Evolutionary conservation across 2,888 invertebrate species (phyloP).

Genomic region (Apotomis turbidana): DNA sequence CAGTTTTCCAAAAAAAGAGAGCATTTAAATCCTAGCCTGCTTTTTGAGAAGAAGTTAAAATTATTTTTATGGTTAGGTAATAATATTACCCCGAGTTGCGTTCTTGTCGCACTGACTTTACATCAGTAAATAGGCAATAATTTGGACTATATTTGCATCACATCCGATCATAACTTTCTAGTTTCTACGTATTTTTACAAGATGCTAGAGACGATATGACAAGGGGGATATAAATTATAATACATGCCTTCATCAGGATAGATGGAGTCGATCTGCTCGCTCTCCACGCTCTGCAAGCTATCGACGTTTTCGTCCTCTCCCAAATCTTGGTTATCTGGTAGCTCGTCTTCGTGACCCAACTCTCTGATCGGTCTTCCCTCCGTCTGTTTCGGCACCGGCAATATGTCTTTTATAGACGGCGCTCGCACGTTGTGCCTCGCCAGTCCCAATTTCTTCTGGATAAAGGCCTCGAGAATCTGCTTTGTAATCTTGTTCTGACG

Average conservation of each 20-base stretch:
- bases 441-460: slow-evolving; percentile 88
- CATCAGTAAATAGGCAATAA: too few relatives aligned
- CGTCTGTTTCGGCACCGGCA: slow-evolving; percentile 76
- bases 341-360: slow-evolving; percentile 52
- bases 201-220: neutral
- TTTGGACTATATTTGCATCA: too few relatives aligned
- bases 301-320: slow-evolving; percentile 81
- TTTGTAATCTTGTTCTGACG: slow-evolving; percentile 90
- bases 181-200: too few relatives aligned
- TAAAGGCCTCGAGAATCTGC: slow-evolving; percentile 89
- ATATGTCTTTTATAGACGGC: slow-evolving; percentile 87
- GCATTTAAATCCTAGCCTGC: too few relatives aligned
- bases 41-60: too few relatives aligned
- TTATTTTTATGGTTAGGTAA: too few relatives aligned
- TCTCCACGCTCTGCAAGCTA: slow-evolving; percentile 87
- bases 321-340: slow-evolving; percentile 57
- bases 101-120: too few relatives aligned
- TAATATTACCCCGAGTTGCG: too few relatives aligned
- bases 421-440: slow-evolving; percentile 73
- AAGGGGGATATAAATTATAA: slow-evolving; percentile 14
- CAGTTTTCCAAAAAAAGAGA: too few relatives aligned
- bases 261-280: slow-evolving; percentile 87
- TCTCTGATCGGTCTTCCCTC: slow-evolving; percentile 57
- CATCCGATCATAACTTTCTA: too few relatives aligned
- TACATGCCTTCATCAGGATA: slow-evolving; percentile 83